Evolutionary conservation across 2,888 invertebrate genomes (phyloP), one percentile per base, ranked within the genome.

Genomic region (Pristionchus fissidentatus): DNA sequence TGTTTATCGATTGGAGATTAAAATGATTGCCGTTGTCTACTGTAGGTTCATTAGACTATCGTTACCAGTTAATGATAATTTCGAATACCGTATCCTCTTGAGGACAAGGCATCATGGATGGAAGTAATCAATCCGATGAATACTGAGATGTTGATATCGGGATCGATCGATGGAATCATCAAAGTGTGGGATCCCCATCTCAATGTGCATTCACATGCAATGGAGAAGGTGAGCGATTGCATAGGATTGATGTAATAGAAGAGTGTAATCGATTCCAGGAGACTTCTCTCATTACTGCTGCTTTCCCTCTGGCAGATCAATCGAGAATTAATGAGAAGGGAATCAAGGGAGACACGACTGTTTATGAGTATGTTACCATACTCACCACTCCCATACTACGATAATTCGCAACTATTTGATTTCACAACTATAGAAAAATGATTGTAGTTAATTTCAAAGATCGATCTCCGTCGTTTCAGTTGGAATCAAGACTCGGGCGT

Each of bases 111-210:
- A 7, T 85, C 86, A 8, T 89, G 90, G 75, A 57, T 91, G 57
- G 85, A 90, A 82, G 87, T 90, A 7, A 89, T 90, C 49, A 91
- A 91, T 78, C 90, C 87, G 35, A 85, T 87, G 85, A 89, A 90
- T 2, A 87, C 89, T 29, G 91, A 91, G 84, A 86, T 91, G 87
- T 62, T 91, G 3, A 77, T 91, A 52, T 87, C 89, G 19, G 91
- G 91, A 38, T 88, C 90, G 2, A 35, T 85, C 4, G 85, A 86
- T 62, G 90, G 86, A 82, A 55, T 85, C 46, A 41, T 87, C 41
- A 84, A 86, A 79, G 88, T 92, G 19, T 91, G 91, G 91, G 90
- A 91, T 85, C 89, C 89, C 8, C 85, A 81, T 55, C 91, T 88
- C 84, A 83, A 84, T 70, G 84, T 87, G 13, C 90, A 89, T 84